Conservation (phyloP, 2,888 invertebrate genomes). For the Epiblema foenella region DNA sequence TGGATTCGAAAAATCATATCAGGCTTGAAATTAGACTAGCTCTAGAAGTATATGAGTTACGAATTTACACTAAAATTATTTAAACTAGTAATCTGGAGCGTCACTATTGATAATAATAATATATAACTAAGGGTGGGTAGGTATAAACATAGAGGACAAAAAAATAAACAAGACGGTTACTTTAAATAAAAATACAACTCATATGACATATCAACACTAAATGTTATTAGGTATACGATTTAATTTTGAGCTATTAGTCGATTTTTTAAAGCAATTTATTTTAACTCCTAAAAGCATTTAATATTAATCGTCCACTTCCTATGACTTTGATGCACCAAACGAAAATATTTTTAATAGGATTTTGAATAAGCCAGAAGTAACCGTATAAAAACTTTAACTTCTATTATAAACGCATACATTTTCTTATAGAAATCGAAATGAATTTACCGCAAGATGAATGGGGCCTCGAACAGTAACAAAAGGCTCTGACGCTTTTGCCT, state of each 20-base stretch:
- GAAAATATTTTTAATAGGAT: slow-evolving; percentile 55
- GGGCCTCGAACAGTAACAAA: slow-evolving; percentile 65
- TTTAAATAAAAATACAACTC: no score
- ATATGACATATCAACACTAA: no score
- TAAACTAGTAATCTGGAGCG: no score
- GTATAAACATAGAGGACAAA: no score
- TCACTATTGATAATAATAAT: no score
- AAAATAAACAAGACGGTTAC: no score
- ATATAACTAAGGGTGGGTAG: no score
- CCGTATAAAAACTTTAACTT: slow-evolving; percentile 51
- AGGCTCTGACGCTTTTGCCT: slow-evolving; percentile 66
- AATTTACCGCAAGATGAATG: slow-evolving; percentile 68
- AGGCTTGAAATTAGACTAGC: no score
- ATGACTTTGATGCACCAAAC: slow-evolving; percentile 30
- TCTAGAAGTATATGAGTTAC: no score
- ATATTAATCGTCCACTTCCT: slow-evolving; percentile 41
- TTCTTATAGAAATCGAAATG: slow-evolving; percentile 60
- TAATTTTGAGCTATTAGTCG: slow-evolving; percentile 22
- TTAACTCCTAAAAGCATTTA: slow-evolving; percentile 24
- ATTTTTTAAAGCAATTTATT: slow-evolving; percentile 33
- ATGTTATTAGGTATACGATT: no score
- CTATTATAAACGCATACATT: slow-evolving; percentile 54
- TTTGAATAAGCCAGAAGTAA: slow-evolving; percentile 47
- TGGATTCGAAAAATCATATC: no score
- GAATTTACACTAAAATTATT: no score